Base-by-base conservation (phyloP, 2,888 invertebrate species). In the Thelaira solivaga region DNA sequence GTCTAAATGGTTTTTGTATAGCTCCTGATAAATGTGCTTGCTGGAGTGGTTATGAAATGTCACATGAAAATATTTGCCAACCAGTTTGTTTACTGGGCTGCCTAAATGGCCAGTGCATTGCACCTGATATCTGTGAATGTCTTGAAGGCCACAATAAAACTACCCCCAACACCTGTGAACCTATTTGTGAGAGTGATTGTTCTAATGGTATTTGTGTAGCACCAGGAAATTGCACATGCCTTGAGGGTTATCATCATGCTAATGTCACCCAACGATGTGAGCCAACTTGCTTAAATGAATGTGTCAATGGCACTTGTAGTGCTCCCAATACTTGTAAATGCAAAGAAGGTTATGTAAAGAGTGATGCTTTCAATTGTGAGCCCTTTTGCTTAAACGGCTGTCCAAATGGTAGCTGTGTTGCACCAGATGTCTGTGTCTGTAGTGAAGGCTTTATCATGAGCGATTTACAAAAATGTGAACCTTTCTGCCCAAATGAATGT, bases 1-100 rank as follows among this genome's bases (percentile, higher is more conserved):
- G 94, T 82, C 87, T 89, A 0, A 93, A 94, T 83, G 94, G 94
- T 0, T 88, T 90, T 5, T 94, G 94, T 81, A 91, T 92, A 0
- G 91, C 91, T 0, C 94, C 94, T 0, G 92, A 67, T 20, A 34
- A 43, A n/a, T 89, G 89, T 20, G 80, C 82, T 1, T 91, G 91
- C 71, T 55, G 81, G n/a, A 82, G 84, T 7, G 89, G 90, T 0
- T 71, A 45, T 26, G 31, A 51, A 34, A 67, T 74, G 83, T 41
- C 20, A 2, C 24, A 45, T 0, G 31, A 62, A 22, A 69, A 43
- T 85, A 87, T 86, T 13, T 93, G 93, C 81, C 85, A 88, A 20
- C 83, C 88, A 1, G 91, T 76, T 0, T 87, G 86, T 75, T 39
- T 22, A n/a, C 62, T 72, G 82, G 81, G 77, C 7, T 83, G 83